Percentiles rank a stretch among this genome's conserved stretches.
Conservation (phyloP, 2,113 vertebrate species). For the Hemiscyllium ocellatum region DNA sequence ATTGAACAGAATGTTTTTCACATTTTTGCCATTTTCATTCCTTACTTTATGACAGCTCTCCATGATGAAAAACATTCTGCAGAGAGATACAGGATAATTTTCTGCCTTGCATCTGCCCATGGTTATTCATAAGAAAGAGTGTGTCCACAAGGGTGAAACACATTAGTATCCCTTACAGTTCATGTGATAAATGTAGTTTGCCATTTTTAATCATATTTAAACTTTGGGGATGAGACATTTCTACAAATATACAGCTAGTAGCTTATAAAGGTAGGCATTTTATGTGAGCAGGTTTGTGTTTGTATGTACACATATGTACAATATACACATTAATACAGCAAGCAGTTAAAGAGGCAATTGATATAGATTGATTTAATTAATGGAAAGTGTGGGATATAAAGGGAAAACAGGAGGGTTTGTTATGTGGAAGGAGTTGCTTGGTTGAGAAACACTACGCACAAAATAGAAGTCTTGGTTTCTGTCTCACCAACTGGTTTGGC, state of each 20-base stretch:
- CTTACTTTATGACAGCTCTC: neutral
- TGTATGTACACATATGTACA: neutral
- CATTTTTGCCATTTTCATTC: neutral
- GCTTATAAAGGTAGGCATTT: neutral
- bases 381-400: too few relatives aligned
- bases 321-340: too few relatives aligned
- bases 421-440: too few relatives aligned
- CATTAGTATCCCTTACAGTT: neutral
- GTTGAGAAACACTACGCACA: too few relatives aligned
- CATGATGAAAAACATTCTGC: neutral
- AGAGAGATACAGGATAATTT: neutral
- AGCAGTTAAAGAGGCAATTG: too few relatives aligned
- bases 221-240: neutral
- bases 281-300: neutral
- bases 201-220: neutral
- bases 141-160: neutral
- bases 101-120: neutral
- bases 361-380: too few relatives aligned
- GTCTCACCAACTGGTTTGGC: too few relatives aligned
- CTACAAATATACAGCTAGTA: neutral
- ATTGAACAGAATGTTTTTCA: neutral
- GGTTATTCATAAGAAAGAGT: neutral
- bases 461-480: too few relatives aligned
- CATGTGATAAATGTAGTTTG: neutral
- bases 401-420: too few relatives aligned